Percentiles rank a stretch among this genome's conserved stretches.
Evolutionary conservation across 1,140 invertebrate species (phyloP).

Genomic region (Araneus ventricosus): DNA sequence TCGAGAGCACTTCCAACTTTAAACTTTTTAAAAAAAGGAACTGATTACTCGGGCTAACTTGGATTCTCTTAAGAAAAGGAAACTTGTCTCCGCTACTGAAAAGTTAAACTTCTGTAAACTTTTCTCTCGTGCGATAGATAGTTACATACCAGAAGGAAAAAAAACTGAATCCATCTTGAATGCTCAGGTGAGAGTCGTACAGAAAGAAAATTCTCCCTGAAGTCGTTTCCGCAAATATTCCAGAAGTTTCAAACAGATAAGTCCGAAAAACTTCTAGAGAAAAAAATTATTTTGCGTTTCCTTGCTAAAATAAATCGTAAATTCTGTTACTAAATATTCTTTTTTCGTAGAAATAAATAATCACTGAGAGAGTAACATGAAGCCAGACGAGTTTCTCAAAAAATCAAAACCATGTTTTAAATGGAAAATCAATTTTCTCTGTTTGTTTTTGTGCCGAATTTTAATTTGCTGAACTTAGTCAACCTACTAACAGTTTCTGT

Average conservation of each 20-base stretch:
- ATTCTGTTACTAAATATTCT: neutral
- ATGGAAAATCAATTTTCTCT: no score
- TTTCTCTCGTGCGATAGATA: neutral
- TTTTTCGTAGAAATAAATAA: neutral
- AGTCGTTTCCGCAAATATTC: neutral
- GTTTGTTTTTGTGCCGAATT: neutral
- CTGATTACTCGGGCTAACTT: neutral
- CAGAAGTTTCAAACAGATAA: conserved; percentile 24
- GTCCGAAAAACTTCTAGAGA: neutral
- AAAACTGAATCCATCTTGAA: neutral
- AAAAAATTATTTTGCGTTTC: neutral
- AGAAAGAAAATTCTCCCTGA: neutral
- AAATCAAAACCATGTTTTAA: neutral
- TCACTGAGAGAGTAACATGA: neutral
- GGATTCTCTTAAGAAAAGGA: neutral
- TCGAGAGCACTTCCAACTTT: neutral
- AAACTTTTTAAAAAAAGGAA: neutral
- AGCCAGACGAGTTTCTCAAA: neutral
- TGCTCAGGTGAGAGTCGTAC: neutral
- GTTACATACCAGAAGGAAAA: neutral
- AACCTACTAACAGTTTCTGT: neutral
- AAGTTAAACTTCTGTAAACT: neutral
- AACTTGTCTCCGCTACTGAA: neutral
- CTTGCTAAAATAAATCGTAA: neutral
- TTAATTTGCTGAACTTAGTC: neutral